Base-by-base conservation (phyloP, 2,797 vertebrate species). In the Todus mexicanus region DNA sequence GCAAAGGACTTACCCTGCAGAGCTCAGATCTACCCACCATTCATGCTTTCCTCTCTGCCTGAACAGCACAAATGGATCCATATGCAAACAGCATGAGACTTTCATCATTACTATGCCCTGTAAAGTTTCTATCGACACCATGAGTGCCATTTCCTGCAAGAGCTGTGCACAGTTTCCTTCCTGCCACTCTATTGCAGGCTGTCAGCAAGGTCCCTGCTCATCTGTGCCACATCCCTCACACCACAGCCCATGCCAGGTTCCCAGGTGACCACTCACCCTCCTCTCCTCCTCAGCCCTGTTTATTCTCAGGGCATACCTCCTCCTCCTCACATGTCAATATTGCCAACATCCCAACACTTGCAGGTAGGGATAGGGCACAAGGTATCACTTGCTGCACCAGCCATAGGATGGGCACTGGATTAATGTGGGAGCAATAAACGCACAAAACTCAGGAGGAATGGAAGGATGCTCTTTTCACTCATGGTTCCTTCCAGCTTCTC, bases 371-470 rank as follows among this genome's bases (percentile, higher is more conserved):
- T 3, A 45, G 8, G 26, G 27, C n/a, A 72, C 9, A 40, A 27
- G 23, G 37, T 50, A 70, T 23, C 35, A 7, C 43, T 48, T 78
- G 31, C 48, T 78, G 25, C 29, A 64, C 33, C 60, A 66, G 51
- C 31, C 17, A 1, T 12, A 65, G 48, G 6, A 78, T 15, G 59
- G 21, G 35, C 50, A 54, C 31, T 25, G 19, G 15, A 63, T 68
- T 70, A 79, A 65, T 11, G 27, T 0, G 0, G 3, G 20, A 10
- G 84, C 25, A 40, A 29, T 1, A 64, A 68, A 77, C 14, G 37
- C 11, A 12, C 6, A 35, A 64, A 88, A 29, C 1, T 9, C 15
- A 73, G 31, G 27, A 54, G 8, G 26, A 25, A 31, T 29, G 11
- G 27, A 75, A 76, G 29, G 18, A 79, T 10, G 35, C 7, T 54